Base-by-base conservation (phyloP, 2,113 vertebrate genomes). In the Paradoxurus hermaphroditus region DNA sequence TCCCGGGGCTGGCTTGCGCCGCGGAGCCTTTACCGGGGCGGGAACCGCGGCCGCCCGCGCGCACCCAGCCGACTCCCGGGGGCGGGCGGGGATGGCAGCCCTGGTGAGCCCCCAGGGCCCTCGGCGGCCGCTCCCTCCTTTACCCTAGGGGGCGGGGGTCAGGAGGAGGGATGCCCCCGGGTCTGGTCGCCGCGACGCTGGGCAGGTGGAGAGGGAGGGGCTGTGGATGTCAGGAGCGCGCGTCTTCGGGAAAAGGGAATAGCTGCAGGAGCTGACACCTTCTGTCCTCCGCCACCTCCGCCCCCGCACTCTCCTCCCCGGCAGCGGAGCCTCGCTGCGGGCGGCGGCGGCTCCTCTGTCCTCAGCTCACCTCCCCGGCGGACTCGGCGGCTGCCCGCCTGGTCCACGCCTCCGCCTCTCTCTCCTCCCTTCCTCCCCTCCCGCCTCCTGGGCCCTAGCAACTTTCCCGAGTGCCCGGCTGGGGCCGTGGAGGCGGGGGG, bases 301-400 rank as follows among this genome's bases (percentile, higher is more conserved):
- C 97, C 94, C 96, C 93, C 92, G 90, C 97, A 27, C 72, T 65
- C 89, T 83, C 95, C 94, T 89, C 93, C 94, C 81, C 16, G 19
- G 81, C 97, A 63, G 77, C 85, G 19, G 46, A 78, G 75, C 91
- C 65, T 36, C 85, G 95, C 94, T 36, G 63, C 90, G 70, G 95
- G 83, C 95, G 95, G 94, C 92, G 86, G 81, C 93, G 90, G 95
- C 94, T 78, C 53, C 70, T 41, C 94, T 97, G 96, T 97, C 96
- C 97, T 96, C 96, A 95, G 90, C 97, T 97, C 96, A 97, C 97
- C 97, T 94, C 96, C 95, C 84, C 51, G 95, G 92, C 44, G 95
- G 96, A 94, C 92, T 85, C 65, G 73, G 73, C 75, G 15, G 91
- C 97, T 56, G 96, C 95, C 95, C 96, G 95, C 95, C 88, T 19